Base-by-base conservation (phyloP, 2,888 invertebrate genomes). In the Heliconius charithonia region DNA sequence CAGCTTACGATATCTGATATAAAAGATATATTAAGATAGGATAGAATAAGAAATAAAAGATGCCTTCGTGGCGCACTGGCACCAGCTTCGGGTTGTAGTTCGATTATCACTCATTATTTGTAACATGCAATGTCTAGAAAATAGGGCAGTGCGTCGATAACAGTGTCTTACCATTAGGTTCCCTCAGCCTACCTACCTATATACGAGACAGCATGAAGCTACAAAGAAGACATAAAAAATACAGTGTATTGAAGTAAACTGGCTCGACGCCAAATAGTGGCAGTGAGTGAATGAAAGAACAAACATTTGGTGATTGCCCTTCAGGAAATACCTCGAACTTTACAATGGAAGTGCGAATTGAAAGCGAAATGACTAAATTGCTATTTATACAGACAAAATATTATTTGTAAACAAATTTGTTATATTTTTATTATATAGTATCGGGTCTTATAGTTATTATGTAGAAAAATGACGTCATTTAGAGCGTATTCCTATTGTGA, bases 251-350 rank as follows among this genome's bases (percentile, higher is more conserved):
- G 25, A n/a, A 62, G 63, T 74, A 63, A 63, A 27, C 75, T 85
- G 85, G 85, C 83, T 16, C 10, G 13, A 19, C 13, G 82, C 85
- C 85, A 85, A 83, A 74, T 32, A 74, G 76, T 78, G 70, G 69
- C 63, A 62, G 76, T 84, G 82, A 82, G 83, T 84, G 84, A 83
- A 79, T 80, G 80, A 80, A 74, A 74, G 67, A 80, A 71, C 82
- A 82, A 81, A 79, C 79, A 83, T 83, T 83, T 80, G 77, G 79
- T 65, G 80, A 76, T 66, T 63, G 75, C 77, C 79, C 70, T 81
- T 78, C 82, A 80, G 82, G 80, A 81, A 81, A 82, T 80, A 72
- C 79, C 75, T 70, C 27, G 59, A 56, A 29, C 25, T 65, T 73
- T 67, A 71, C 74, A 63, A 74, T 41, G 74, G 27, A 41, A 74